Evolutionary conservation across 2,888 invertebrate genomes (phyloP).

Genomic region (Ormyrus pomaceus): DNA sequence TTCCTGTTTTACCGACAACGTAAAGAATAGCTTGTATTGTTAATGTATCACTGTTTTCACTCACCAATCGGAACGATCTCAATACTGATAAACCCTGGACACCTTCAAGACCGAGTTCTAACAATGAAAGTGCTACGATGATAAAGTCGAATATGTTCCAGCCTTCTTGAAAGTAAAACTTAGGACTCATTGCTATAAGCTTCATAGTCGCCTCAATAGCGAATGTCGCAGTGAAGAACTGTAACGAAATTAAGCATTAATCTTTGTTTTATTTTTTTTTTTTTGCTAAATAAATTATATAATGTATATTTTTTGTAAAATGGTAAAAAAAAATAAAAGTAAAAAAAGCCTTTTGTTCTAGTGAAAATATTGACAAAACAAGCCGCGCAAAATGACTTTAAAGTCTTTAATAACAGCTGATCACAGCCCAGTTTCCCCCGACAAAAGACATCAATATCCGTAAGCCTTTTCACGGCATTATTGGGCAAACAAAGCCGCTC

Average conservation of each 20-base stretch:
- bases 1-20: too few species aligned
- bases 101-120: conserved; percentile 95
- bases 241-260: conserved; percentile 68
- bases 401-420: neutral
- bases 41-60: conserved; percentile 67
- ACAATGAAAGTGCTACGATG: conserved; percentile 95
- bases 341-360: neutral
- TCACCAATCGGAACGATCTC: conserved; percentile 98
- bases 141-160: conserved; percentile 99
- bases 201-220: conserved; percentile 96
- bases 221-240: conserved; percentile 99
- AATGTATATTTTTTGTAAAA: too few species aligned
- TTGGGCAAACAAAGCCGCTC: neutral
- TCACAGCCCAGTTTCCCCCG: neutral
- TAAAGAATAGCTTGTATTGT: too few species aligned
- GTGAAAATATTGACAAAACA: neutral
- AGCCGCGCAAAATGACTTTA: conserved; percentile 11
- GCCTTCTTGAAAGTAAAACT: conserved; percentile 97
- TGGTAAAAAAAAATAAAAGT: too few species aligned
- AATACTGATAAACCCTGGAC: conserved; percentile 98
- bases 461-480: neutral
- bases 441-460: neutral
- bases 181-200: conserved; percentile 97
- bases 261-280: too few species aligned
- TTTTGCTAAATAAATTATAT: too few species aligned